Percentiles rank a stretch among this genome's conserved stretches.
phyloP scores from a whole-genome alignment of 2,797 vertebrate species.

The Acrossocheilus fasciatus region DNA sequence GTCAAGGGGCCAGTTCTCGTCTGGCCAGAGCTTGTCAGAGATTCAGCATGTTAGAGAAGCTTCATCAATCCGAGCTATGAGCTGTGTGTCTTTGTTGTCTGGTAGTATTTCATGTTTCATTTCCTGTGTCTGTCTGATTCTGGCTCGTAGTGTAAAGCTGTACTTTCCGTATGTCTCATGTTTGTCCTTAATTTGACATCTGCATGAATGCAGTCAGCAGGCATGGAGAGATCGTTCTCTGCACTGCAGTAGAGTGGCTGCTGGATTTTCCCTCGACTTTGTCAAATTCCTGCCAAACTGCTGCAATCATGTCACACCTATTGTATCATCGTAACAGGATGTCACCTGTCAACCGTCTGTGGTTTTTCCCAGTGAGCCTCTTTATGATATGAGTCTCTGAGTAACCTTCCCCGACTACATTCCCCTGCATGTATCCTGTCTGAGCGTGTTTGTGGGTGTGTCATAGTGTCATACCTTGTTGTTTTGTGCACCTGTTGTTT shows the following conservation, averaged over 20 bases:
- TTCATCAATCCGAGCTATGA: background rate
- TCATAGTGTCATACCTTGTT: background rate
- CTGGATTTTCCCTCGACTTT: slow-evolving; percentile 23
- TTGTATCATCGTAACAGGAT: slow-evolving; percentile 15
- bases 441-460: slow-evolving; percentile 8
- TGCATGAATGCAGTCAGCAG: slow-evolving; percentile 19
- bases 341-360: slow-evolving; percentile 27
- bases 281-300: slow-evolving; percentile 19
- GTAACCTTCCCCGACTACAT: background rate
- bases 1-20: too few species aligned
- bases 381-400: slow-evolving; percentile 1
- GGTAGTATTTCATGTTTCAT: background rate
- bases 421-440: slow-evolving; percentile 10
- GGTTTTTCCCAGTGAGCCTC: slow-evolving; percentile 6
- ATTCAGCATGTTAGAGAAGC: background rate
- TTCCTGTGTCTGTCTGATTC: background rate
- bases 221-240: slow-evolving; percentile 10
- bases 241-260: slow-evolving; percentile 27
- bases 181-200: slow-evolving; percentile 41
- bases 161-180: slow-evolving; percentile 5
- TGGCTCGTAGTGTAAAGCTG: background rate
- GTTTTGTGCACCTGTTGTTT: slow-evolving; percentile 3
- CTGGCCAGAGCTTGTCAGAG: too few species aligned
- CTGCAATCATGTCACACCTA: slow-evolving; percentile 27
- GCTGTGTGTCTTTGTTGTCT: background rate